phyloP scores from a whole-genome alignment of 2,797 vertebrate genomes.

The Notoglanidium macrostoma region DNA sequence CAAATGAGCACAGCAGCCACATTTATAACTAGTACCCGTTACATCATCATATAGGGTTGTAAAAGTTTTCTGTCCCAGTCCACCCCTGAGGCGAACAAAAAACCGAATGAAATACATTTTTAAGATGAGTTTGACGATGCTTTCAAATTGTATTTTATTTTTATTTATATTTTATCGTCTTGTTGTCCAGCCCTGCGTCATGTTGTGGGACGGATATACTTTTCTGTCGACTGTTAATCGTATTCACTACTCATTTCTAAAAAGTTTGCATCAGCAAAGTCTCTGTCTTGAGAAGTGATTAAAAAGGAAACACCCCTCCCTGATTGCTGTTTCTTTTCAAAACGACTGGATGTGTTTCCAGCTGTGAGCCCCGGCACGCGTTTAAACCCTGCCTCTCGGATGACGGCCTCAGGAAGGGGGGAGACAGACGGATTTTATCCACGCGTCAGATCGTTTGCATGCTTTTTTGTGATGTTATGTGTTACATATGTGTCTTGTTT shows the following conservation, averaged over 20 bases:
- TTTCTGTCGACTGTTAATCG: constrained; percentile 16
- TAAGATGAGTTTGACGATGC: neutral
- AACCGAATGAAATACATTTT: neutral
- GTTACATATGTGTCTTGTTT: constrained; percentile 71
- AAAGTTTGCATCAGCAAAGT: constrained; percentile 48
- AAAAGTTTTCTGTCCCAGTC: too few species aligned
- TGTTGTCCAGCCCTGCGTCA: neutral
- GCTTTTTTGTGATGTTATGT: constrained; percentile 62
- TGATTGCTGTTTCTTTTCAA: constrained; percentile 51
- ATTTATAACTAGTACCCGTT: too few species aligned
- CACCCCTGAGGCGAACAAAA: neutral
- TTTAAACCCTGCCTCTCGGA: constrained; percentile 65
- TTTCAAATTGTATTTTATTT: neutral
- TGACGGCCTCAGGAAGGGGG: constrained; percentile 55
- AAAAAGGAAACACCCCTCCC: constrained; percentile 41
- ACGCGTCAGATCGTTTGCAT: constrained; percentile 63
- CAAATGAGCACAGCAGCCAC: too few species aligned
- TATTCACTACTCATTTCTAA: constrained; percentile 35
- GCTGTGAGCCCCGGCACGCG: constrained; percentile 63
- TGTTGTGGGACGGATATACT: neutral
- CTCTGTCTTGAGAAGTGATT: constrained; percentile 51
- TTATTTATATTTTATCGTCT: neutral
- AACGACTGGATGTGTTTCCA: constrained; percentile 14
- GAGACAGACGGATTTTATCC: constrained; percentile 68
- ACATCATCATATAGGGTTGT: too few species aligned